Percentiles rank a stretch among this genome's conserved stretches.
These are phyloP conservation scores for Urocyon cinereoargenteus DNA, from an alignment of 2,797 vertebrate genomes.

Conservation along the genomic window DNA sequence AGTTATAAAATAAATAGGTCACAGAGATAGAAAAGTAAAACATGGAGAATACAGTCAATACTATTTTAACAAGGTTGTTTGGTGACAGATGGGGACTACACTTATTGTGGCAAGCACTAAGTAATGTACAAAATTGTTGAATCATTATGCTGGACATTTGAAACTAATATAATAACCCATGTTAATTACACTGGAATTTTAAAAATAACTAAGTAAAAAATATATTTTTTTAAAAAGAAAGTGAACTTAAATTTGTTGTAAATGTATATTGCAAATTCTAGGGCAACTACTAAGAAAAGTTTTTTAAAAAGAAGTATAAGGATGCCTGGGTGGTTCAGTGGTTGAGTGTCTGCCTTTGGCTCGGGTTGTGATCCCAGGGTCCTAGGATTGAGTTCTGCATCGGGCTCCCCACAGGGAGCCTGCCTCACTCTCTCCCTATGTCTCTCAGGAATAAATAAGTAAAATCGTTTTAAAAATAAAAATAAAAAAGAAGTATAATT, in stretches of 20 bases:
- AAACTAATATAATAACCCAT: not conserved
- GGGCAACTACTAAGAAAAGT: not conserved
- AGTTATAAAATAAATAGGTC: not conserved
- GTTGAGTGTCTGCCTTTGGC: too few relatives aligned
- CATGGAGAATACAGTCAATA: not conserved
- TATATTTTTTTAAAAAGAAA: not conserved
- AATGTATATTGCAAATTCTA: slow-evolving; percentile 12
- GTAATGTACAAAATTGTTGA: not conserved
- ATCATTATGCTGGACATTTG: not conserved
- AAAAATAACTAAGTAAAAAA: not conserved
- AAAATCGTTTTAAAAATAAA: too few relatives aligned
- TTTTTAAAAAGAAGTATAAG: not conserved
- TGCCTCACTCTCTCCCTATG: too few relatives aligned
- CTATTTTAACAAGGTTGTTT: not conserved
- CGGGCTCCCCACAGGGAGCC: too few relatives aligned
- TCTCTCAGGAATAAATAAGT: too few relatives aligned
- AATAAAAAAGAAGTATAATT: not conserved
- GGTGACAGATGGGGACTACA: not conserved
- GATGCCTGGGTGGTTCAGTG: too few relatives aligned
- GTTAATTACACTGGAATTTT: not conserved
- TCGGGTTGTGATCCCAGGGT: too few relatives aligned
- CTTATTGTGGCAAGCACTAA: not conserved
- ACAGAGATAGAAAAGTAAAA: not conserved
- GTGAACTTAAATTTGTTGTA: not conserved
- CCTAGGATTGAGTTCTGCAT: too few relatives aligned